phyloP scores from a whole-genome alignment of 2,113 vertebrate species.

The Jacana jacana region DNA sequence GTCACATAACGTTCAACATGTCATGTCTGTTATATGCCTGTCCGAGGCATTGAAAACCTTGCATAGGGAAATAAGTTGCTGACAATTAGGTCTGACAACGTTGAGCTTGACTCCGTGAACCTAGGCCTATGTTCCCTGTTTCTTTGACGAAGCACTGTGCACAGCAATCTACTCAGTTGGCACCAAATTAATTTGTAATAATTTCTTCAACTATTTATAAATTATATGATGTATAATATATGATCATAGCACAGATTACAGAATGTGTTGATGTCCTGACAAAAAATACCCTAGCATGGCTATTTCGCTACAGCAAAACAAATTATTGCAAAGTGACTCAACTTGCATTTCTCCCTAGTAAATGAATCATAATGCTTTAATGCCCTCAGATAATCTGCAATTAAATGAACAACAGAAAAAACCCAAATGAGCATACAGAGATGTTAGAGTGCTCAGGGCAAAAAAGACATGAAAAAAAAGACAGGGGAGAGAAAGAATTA shows the following conservation, averaged over 20 bases:
- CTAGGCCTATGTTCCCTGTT: background rate
- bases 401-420: constrained; percentile 46
- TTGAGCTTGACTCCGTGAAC: background rate
- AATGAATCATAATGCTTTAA: constrained; percentile 60
- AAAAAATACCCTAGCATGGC: constrained; percentile 30
- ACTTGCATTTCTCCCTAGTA: constrained; percentile 32
- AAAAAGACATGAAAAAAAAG: background rate
- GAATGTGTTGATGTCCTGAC: constrained; percentile 31
- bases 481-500: background rate
- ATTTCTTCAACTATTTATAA: constrained; percentile 55
- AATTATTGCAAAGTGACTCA: constrained; percentile 22
- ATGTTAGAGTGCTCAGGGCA: background rate
- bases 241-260: constrained; percentile 43
- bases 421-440: background rate
- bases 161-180: constrained; percentile 31
- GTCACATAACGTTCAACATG: background rate
- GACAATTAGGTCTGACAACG: fast-evolving
- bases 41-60: background rate
- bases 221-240: constrained; percentile 57
- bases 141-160: background rate
- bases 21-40: background rate
- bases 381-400: constrained; percentile 36
- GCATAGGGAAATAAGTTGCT: background rate
- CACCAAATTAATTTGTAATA: constrained; percentile 51
- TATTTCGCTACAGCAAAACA: constrained; percentile 49